Base-by-base conservation (phyloP, 2,888 invertebrate species). In the Fabriciana adippe region DNA sequence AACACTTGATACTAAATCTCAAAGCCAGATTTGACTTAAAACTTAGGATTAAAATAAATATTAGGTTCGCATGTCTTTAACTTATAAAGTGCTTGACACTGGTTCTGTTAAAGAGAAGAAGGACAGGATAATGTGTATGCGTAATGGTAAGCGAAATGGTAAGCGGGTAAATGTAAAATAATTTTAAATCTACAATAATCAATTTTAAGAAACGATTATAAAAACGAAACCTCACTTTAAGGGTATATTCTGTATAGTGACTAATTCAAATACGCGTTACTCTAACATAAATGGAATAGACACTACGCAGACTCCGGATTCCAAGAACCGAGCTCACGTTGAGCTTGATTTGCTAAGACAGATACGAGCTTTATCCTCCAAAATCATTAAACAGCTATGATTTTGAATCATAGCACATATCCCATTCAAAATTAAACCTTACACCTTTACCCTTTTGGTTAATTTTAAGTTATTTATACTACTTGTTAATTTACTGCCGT, bases 261-360 rank as follows among this genome's bases (percentile, higher is more conserved):
- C 73, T 69, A 62, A 66, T 66, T 56, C 56, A 64, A 60, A 31
- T 66, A 56, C 66, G 64, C 68, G 71, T 70, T 70, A 71, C 65
- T 73, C 56, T 21, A 61, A 63, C 67, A 69, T 67, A 56, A 68
- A 70, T 71, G 71, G 70, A 66, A 72, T 78, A 81, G 81, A 86
- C 79, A 78, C 69, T 78, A 72, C 70, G 73, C 83, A 85, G 83
- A 81, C 78, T 73, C 67, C 55, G 66, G 67, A 66, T 80, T 78
- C 79, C 66, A 67, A 74, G 83, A 81, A 83, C 47, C 13, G n/a
- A 59, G 57, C 57, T 47, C 57, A 73, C 72, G 67, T 72, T 73
- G 74, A 69, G 72, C 70, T 76, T 79, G 78, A 81, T 85, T 82
- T 80, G 77, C 76, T 75, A 79, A 72, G 77, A 77, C 78, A 72